phyloP scores from a whole-genome alignment of 2,888 invertebrate species.

The Cistogaster globosa region DNA sequence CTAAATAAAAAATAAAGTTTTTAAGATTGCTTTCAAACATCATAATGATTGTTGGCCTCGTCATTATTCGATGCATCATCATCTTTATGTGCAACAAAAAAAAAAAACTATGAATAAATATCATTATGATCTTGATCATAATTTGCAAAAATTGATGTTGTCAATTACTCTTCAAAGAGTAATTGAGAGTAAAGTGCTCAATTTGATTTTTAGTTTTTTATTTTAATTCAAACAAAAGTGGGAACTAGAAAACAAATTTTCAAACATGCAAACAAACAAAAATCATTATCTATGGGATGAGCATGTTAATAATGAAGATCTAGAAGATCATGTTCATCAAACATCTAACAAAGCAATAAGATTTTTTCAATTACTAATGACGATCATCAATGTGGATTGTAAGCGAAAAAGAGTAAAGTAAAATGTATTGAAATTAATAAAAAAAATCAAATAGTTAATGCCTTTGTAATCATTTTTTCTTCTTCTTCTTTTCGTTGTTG shows the following conservation, averaged over 20 bases:
- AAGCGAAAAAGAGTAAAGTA: slow-evolving; percentile 55
- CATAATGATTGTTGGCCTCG: slow-evolving; percentile 13
- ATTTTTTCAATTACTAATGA: slow-evolving; percentile 17
- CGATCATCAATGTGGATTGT: slow-evolving; percentile 8
- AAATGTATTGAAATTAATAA: slow-evolving; percentile 47
- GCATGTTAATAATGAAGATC: slow-evolving; percentile 60
- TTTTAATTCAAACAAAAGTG: slow-evolving; percentile 17
- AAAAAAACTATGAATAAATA: not conserved
- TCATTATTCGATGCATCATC: slow-evolving; percentile 2
- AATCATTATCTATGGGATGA: slow-evolving; percentile 56
- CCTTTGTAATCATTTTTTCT: slow-evolving; percentile 25
- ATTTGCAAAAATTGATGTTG: slow-evolving; percentile 31
- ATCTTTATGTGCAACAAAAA: too few species aligned
- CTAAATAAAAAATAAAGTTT: not conserved
- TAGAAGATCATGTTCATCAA: slow-evolving; percentile 66
- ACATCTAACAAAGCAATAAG: slow-evolving; percentile 20
- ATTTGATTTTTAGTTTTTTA: slow-evolving; percentile 15
- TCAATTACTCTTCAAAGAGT: slow-evolving; percentile 65
- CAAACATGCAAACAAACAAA: slow-evolving; percentile 7
- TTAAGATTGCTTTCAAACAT: not conserved
- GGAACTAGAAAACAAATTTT: slow-evolving; percentile 23
- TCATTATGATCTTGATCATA: slow-evolving; percentile 45
- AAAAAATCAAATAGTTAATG: not conserved
- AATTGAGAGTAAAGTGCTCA: slow-evolving; percentile 66
- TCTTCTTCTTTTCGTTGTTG: not conserved